Conservation (phyloP, 2,797 vertebrate genomes). For the Heliangelus exortis region DNA sequence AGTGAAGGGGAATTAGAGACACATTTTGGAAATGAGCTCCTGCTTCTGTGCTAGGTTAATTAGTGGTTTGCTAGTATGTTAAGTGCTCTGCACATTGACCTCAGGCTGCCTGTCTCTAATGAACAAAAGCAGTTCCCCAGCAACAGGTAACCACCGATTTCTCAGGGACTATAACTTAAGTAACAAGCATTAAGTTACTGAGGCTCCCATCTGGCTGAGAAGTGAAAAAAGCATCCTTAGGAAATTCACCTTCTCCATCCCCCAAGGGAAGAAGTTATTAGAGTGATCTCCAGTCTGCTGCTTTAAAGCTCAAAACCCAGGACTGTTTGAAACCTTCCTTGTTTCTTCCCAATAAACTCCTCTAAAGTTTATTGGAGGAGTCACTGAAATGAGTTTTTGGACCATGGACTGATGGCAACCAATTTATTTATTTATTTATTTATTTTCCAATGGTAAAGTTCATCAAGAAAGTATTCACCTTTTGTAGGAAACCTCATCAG, state of each 20-base stretch:
- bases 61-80: constrained; percentile 70
- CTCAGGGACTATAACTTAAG: constrained; percentile 55
- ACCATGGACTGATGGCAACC: fast-evolving
- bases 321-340: background rate
- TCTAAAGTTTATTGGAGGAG: too few species aligned
- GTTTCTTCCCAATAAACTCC: background rate
- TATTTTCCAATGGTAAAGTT: background rate
- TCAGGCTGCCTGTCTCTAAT: constrained; percentile 51
- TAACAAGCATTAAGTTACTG: constrained; percentile 4
- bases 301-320: background rate
- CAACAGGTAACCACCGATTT: constrained; percentile 56
- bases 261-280: constrained; percentile 31
- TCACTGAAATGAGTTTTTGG: background rate
- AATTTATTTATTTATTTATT: constrained; percentile 25
- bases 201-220: constrained; percentile 31
- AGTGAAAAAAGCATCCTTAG: constrained; percentile 37
- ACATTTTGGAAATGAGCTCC: constrained; percentile 4
- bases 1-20: constrained; percentile 18
- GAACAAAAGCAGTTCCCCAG: constrained; percentile 60
- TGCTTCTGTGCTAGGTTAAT: constrained; percentile 55
- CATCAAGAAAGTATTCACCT: constrained; percentile 6
- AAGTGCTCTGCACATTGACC: constrained; percentile 62
- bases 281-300: background rate
- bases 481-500: constrained; percentile 2
- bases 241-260: constrained; percentile 10